Evolutionary conservation across 2,113 vertebrate species (phyloP), one percentile per base, ranked within the genome.

Genomic region (Muntiacus muntjak): DNA sequence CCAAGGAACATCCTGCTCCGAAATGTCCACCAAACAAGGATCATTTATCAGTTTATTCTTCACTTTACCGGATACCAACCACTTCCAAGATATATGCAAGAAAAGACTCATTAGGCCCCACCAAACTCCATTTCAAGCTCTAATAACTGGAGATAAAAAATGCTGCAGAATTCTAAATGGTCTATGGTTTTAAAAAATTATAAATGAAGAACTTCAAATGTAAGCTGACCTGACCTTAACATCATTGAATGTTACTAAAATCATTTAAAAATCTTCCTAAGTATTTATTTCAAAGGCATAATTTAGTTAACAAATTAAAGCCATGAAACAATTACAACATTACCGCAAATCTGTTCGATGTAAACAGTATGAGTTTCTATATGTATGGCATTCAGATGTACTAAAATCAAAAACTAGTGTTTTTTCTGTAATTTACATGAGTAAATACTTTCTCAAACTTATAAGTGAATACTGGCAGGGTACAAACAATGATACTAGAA

Each of bases 31-130:
- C 79, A 86, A 97, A 97, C 88, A 95, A 93, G 82, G 94, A 97
- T 97, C 88, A 97, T 54, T 96, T 97, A 94, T 79, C 97, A 98
- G 93, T 92, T 96, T 96, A 94, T 91, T 82, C 58, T 90, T 97
- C 54, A 92, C 62, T 89, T 58, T 81, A 67, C n/a, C 67, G 50
- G 58, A 74, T 89, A 76, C 19, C 55, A 84, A 94, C 28, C 54
- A 85, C 28, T 96, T 78, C 62, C 78, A 94, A 91, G 36, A 96
- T 50, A 87, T 21, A 88, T 15, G 1, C 13, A 92, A 96, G 50
- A 88, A 13, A 9, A 62, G 76, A 52, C 30, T 87, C 25, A 87
- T 54, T 60, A 54, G 43, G 76, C 2, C 5, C 57, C 7, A 76
- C 17, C 85, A 85, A 95, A 96, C 33, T 95, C 40, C 54, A 84